Evolutionary conservation across 1,140 invertebrate species (phyloP).

Genomic region (Ceratitis capitata): DNA sequence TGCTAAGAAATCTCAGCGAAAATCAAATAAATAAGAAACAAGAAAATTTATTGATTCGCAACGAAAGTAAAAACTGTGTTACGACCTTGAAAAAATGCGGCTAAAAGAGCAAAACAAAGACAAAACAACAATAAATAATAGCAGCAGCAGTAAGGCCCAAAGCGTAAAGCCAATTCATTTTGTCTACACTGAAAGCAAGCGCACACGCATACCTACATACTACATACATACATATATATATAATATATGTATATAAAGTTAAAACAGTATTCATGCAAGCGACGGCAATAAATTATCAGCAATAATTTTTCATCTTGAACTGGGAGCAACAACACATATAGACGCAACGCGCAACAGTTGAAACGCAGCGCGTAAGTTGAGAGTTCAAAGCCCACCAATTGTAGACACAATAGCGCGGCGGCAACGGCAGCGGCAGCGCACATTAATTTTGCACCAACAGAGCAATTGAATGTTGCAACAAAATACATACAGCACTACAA

Average conservation of each 20-base stretch:
- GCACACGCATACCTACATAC: not conserved
- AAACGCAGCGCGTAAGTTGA: constrained; percentile 53
- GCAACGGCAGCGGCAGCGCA: not conserved
- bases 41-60: not conserved
- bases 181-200: not conserved
- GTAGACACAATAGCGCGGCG: too few species aligned
- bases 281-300: constrained; percentile 63
- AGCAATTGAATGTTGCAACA: not conserved
- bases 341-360: constrained; percentile 15
- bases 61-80: constrained; percentile 11
- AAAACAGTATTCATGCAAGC: not conserved
- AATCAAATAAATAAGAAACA: not conserved
- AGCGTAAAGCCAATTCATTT: not conserved
- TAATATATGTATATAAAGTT: not conserved
- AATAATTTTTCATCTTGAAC: constrained; percentile 65
- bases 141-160: not conserved
- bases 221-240: too few species aligned
- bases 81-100: constrained; percentile 18
- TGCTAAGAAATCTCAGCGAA: too few species aligned
- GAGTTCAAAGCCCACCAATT: constrained; percentile 54
- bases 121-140: not conserved
- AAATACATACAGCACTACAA: not conserved
- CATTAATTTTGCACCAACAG: not conserved
- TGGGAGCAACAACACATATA: constrained; percentile 2
- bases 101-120: not conserved